Evolutionary conservation across 1,140 invertebrate species (phyloP).

Genomic region (Lucilia cuprina): DNA sequence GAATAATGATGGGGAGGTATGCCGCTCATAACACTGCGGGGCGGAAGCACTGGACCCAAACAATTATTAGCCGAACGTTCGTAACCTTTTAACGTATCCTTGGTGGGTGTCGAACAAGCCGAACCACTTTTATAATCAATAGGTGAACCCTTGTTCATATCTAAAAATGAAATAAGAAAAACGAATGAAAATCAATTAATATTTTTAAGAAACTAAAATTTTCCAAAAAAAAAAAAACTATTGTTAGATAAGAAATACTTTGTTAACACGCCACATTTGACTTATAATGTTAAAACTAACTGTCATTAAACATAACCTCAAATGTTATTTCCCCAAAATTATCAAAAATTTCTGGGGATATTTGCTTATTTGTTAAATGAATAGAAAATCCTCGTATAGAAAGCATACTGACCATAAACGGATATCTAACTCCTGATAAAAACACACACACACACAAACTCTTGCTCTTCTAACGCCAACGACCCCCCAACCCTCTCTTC

Average conservation of each 20-base stretch:
- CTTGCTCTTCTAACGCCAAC: background rate
- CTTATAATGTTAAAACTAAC: background rate
- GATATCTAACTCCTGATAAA: background rate
- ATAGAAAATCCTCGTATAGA: background rate
- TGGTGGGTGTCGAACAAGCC: slow-evolving; percentile 62
- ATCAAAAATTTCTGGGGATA: background rate
- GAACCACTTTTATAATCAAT: slow-evolving; percentile 79
- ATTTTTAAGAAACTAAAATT: background rate
- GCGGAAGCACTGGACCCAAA: slow-evolving; percentile 73
- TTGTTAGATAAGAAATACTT: background rate
- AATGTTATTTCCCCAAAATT: slow-evolving; percentile 1
- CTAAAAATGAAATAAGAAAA: slow-evolving; percentile 65
- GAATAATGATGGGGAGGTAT: slow-evolving; percentile 61
- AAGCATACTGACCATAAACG: background rate
- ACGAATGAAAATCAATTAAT: background rate
- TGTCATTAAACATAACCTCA: slow-evolving; percentile 31
- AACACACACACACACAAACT: background rate
- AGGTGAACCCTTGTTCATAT: slow-evolving; percentile 86
- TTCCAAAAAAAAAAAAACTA: background rate
- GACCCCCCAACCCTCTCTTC: too few species aligned
- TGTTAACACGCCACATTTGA: background rate
- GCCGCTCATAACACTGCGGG: slow-evolving; percentile 73
- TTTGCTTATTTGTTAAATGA: background rate
- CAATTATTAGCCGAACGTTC: slow-evolving; percentile 66
- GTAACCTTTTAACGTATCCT: slow-evolving; percentile 69